phyloP scores from a whole-genome alignment of 2,113 vertebrate species.

The Arvicanthis niloticus region DNA sequence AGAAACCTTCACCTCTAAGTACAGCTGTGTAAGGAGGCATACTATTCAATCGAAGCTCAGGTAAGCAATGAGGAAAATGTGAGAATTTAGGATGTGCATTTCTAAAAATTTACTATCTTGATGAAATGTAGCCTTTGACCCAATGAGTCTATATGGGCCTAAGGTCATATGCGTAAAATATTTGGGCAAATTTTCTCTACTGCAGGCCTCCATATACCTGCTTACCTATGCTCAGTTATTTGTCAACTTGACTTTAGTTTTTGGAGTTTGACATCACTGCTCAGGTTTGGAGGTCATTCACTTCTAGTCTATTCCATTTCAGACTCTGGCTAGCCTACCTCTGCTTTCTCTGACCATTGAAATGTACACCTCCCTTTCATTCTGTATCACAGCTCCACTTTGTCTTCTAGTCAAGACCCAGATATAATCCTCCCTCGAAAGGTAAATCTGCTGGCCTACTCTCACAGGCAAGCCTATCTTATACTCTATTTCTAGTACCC shows the following conservation, averaged over 20 bases:
- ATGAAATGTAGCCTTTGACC: not conserved
- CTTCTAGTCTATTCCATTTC: not conserved
- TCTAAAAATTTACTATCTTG: not conserved
- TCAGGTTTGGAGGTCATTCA: not conserved
- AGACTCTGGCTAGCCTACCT: not conserved
- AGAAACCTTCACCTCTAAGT: not conserved
- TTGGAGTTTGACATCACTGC: not conserved
- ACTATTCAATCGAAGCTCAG: not conserved
- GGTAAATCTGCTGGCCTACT: not conserved
- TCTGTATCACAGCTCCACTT: not conserved
- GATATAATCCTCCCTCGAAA: not conserved
- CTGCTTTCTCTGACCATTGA: not conserved
- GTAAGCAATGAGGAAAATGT: not conserved
- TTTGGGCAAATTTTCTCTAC: not conserved
- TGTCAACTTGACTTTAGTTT: not conserved
- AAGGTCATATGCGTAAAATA: not conserved
- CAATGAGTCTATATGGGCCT: not conserved
- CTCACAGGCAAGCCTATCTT: not conserved
- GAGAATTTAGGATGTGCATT: not conserved
- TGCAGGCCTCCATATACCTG: not conserved
- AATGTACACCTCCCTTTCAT: not conserved
- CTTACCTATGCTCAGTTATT: not conserved
- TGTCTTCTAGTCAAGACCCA: not conserved
- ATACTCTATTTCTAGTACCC: not conserved
- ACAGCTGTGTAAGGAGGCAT: not conserved